A percentile compares a stretch with the other conserved stretches of the same genome.
phyloP scores from a whole-genome alignment of 2,888 invertebrate genomes.

The Rhopalosiphum nymphaeae region DNA sequence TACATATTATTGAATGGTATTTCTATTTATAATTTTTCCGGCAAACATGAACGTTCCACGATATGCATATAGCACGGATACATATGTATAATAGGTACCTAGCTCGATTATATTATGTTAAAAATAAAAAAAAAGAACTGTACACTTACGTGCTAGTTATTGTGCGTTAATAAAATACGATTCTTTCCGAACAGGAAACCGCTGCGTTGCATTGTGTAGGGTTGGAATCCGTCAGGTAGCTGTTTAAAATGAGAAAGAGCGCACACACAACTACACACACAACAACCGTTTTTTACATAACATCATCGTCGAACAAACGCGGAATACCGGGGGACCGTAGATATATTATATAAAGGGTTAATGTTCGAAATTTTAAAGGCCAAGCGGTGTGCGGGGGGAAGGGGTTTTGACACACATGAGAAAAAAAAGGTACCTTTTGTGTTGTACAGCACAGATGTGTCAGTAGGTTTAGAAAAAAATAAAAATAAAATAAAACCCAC shows the following conservation, averaged over 20 bases:
- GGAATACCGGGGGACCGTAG: slow-evolving; percentile 62
- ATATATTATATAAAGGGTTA: slow-evolving; percentile 60
- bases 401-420: slow-evolving; percentile 62
- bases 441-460: slow-evolving; percentile 63
- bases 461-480: slow-evolving; percentile 45
- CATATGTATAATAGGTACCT: background rate
- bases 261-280: background rate
- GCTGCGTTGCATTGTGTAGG: slow-evolving; percentile 53
- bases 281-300: slow-evolving; percentile 61
- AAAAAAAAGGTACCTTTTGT: slow-evolving; percentile 64
- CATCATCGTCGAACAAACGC: slow-evolving; percentile 52
- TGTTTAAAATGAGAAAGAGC: slow-evolving; percentile 61
- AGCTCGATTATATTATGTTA: background rate
- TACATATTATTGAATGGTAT: background rate
- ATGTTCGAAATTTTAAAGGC: slow-evolving; percentile 54
- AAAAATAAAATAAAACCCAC: slow-evolving; percentile 53
- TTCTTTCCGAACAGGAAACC: slow-evolving; percentile 62
- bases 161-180: slow-evolving; percentile 39
- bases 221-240: slow-evolving; percentile 64
- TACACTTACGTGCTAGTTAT: slow-evolving; percentile 44
- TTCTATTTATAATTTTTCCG: background rate
- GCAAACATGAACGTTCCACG: background rate
- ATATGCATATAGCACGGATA: slow-evolving; percentile 11
- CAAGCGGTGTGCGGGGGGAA: background rate
- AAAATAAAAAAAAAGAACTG: background rate